phyloP scores from a whole-genome alignment of 2,888 invertebrate species.

The Trichogramma evanescens region DNA sequence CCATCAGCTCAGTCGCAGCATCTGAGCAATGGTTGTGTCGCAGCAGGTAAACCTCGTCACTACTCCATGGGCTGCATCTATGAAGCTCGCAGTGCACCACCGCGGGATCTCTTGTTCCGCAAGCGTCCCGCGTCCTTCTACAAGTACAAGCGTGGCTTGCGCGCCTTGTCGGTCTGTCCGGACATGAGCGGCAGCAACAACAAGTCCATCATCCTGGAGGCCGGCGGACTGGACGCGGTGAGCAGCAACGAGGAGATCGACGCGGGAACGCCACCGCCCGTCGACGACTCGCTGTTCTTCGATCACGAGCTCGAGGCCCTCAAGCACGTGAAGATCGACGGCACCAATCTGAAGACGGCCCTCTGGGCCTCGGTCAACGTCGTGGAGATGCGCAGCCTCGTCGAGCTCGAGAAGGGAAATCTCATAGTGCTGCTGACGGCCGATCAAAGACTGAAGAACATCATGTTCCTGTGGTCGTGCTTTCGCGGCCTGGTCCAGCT shows the following conservation, averaged over 20 bases:
- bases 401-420: slow-evolving; percentile 36
- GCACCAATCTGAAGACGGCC: slow-evolving; percentile 33
- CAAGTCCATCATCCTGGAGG: slow-evolving; percentile 20
- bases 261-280: slow-evolving; percentile 41
- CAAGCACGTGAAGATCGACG: slow-evolving; percentile 29
- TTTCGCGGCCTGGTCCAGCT: slow-evolving; percentile 66
- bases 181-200: slow-evolving; percentile 10
- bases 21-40: too few relatives aligned
- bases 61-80: slow-evolving; percentile 34
- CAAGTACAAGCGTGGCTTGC: slow-evolving; percentile 29
- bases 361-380: slow-evolving; percentile 38
- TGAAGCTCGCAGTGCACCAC: slow-evolving; percentile 25
- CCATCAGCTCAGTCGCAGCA: too few relatives aligned
- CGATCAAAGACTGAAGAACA: slow-evolving; percentile 47
- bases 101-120: slow-evolving; percentile 26
- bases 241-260: slow-evolving; percentile 35
- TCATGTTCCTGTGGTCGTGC: slow-evolving; percentile 72
- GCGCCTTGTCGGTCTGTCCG: slow-evolving; percentile 16
- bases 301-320: slow-evolving; percentile 37
- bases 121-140: slow-evolving; percentile 32
- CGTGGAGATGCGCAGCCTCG: slow-evolving; percentile 35
- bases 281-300: slow-evolving; percentile 42
- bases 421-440: slow-evolving; percentile 20
- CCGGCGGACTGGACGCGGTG: slow-evolving; percentile 1
- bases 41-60: slow-evolving; percentile 25